phyloP scores from a whole-genome alignment of 1,140 invertebrate species.

The Cardiocondyla obscurior region DNA sequence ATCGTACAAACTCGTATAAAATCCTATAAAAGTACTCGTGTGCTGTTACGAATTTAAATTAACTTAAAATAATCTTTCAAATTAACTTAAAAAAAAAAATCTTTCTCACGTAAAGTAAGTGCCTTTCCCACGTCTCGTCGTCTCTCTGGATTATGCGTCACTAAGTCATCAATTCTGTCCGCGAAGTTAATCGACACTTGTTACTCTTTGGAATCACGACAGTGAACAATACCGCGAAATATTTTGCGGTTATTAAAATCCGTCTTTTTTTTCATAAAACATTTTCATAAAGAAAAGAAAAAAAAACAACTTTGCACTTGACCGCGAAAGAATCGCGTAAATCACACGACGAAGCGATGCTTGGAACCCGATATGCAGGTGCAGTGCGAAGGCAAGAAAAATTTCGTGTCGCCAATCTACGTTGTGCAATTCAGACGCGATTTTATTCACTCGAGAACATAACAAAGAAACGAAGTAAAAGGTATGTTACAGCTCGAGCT shows the following conservation, averaged over 20 bases:
- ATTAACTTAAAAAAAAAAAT: constrained; percentile 62
- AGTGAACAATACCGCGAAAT: background rate
- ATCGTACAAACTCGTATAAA: constrained; percentile 74
- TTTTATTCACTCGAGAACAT: constrained; percentile 26
- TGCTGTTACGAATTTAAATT: constrained; percentile 58
- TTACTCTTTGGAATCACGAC: constrained; percentile 24
- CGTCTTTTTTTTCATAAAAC: background rate
- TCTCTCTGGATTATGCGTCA: background rate
- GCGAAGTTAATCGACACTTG: background rate
- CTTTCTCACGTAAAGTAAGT: background rate
- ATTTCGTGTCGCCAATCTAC: constrained; percentile 41
- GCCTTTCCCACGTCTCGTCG: constrained; percentile 24
- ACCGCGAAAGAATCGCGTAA: background rate
- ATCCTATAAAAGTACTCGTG: constrained; percentile 37
- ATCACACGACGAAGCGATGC: constrained; percentile 56
- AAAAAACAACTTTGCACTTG: background rate
- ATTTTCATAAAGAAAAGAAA: background rate
- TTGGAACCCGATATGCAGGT: constrained; percentile 39
- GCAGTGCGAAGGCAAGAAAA: constrained; percentile 51
- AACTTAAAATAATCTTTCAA: constrained; percentile 62
- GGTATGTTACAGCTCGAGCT: constrained; percentile 65
- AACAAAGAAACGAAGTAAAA: constrained; percentile 58
- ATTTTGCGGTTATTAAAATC: background rate
- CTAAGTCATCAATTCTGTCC: background rate
- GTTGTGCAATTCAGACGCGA: constrained; percentile 55